These are phyloP conservation scores for Acropternis orthonyx DNA, from an alignment of 2,797 vertebrate species.

Conservation along the genomic window DNA sequence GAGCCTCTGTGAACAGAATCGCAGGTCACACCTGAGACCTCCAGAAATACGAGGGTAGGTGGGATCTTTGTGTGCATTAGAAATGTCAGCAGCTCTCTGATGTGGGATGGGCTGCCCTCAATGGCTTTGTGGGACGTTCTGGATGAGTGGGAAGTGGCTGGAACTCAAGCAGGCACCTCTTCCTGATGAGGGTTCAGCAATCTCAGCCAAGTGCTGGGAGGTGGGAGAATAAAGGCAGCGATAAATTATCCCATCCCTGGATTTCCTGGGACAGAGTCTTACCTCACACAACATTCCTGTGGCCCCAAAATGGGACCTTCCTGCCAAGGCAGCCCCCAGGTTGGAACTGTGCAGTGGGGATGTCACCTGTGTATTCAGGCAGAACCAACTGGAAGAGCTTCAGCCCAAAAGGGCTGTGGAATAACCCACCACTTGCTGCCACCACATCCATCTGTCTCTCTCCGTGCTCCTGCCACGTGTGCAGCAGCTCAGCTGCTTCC, in stretches of 20 bases:
- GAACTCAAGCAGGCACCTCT: neutral
- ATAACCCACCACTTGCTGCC: rapidly evolving
- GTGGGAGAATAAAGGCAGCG: neutral
- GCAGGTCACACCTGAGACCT: neutral
- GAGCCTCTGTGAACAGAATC: neutral
- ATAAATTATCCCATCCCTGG: neutral
- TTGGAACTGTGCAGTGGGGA: neutral
- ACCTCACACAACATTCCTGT: neutral
- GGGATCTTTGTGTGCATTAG: neutral
- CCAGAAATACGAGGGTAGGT: rapidly evolving
- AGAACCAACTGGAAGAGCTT: neutral
- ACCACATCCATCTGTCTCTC: neutral
- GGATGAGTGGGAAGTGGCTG: neutral
- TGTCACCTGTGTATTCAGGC: neutral
- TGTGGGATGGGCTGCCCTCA: neutral
- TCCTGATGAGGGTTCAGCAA: neutral
- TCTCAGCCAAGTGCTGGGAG: neutral
- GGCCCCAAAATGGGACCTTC: rapidly evolving
- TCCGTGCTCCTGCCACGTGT: neutral
- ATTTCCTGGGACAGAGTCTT: neutral
- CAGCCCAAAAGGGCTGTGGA: neutral
- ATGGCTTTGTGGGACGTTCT: neutral
- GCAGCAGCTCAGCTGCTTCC: neutral
- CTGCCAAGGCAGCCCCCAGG: neutral
- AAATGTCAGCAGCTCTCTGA: neutral